Evolutionary conservation across 1,140 invertebrate species (phyloP), one percentile per base, ranked within the genome.

Genomic region (Campodea augens): DNA sequence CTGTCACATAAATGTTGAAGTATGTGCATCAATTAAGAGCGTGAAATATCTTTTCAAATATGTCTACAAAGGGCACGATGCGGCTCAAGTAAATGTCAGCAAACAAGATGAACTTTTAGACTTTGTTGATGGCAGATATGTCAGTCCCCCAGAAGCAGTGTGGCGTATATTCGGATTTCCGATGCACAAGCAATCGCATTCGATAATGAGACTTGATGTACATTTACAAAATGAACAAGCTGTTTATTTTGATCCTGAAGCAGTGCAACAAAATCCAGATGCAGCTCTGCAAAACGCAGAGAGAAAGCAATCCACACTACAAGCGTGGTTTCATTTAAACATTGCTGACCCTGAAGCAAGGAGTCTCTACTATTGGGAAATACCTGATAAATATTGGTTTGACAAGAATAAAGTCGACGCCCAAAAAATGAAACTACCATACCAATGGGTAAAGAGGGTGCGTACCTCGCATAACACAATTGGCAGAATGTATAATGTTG

Each of bases 1-100:
- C 10, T 13, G 21, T 1, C 41, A 43, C 15, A 43, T 43, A 13
- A 43, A 43, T 10, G 10, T 43, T 15, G 41, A 43, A 43, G 15
- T 32, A 7, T 7, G 7, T 15, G 7, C 27, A 10, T 32, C 7
- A 7, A 7, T 7, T 10, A 32, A 15, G 27, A 15, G 7, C 15
- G 27, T 32, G 15, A 32, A 32, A 15, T 32, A 32, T 15, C 27
- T 32, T 7, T 32, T 32, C 27, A 32, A 32, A 32, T 32, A 32
- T 15, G 15, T 32, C 27, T 10, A 7, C 27, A 32, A 32, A 15
- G 27, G 27, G 7, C 7, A 32, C 27, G 7, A 32, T 7, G 7
- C 15, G 27, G 15, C 7, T 7, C 27, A 15, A 7, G 27, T 32
- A 15, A 15, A 7, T 32, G 27, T 32, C 27, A 15, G 7, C 7